Percentiles rank a stretch among this genome's conserved stretches.
phyloP scores from a whole-genome alignment of 2,113 vertebrate species.

The Casuarius casuarius region DNA sequence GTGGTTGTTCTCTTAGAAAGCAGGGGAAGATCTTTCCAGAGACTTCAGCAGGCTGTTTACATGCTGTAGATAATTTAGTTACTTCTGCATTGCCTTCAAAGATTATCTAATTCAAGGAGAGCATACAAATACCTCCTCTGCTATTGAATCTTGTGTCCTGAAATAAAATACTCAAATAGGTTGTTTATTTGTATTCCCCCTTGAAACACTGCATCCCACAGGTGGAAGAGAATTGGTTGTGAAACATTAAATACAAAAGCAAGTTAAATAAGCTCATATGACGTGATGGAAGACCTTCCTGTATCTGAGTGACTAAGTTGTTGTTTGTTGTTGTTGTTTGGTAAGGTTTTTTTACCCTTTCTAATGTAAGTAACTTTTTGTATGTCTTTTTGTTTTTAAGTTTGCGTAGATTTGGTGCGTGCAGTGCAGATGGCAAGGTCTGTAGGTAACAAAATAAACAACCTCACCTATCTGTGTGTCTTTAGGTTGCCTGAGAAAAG shows the following conservation, averaged over 20 bases:
- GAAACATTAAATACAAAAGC: neutral
- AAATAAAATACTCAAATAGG: neutral
- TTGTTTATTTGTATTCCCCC: neutral
- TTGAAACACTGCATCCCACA: neutral
- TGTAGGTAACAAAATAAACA: neutral
- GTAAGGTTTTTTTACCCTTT: neutral
- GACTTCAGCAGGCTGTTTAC: neutral
- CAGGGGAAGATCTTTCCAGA: neutral
- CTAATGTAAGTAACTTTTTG: neutral
- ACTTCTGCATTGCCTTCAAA: neutral
- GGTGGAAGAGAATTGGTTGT: neutral
- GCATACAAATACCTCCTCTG: neutral
- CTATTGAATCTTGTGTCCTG: neutral
- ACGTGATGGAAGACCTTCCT: neutral
- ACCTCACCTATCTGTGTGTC: neutral
- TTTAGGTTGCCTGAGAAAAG: neutral
- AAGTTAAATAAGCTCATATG: neutral
- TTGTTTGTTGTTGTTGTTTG: neutral
- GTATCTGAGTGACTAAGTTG: neutral
- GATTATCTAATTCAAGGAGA: neutral
- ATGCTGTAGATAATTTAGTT: neutral
- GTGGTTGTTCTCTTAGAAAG: neutral
- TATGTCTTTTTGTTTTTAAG: neutral
- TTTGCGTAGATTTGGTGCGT: neutral
- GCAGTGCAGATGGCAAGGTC: accelerated